Evolutionary conservation across 2,888 invertebrate genomes (phyloP), one percentile per base, ranked within the genome.

Genomic region (Himalopsyche japonica): DNA sequence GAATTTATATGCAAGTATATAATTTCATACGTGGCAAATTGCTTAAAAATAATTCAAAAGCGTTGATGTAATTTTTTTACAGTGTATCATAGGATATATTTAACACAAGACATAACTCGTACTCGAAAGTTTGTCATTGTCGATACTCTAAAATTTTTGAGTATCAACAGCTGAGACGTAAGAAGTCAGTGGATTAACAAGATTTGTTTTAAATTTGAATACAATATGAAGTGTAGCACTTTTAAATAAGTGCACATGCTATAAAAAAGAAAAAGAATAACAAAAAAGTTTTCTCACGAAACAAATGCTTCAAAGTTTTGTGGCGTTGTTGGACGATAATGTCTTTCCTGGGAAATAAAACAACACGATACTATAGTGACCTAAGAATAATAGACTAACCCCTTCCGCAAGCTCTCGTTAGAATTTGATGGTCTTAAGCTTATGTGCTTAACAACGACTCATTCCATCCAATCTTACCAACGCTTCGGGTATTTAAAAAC

Each of bases 401-500:
- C 43, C 27, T 30, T 34, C 34, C 20, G 20, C n/a, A 47, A 34
- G 57, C 7, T 37, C 78, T 83, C 47, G 80, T 32, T 49, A 80
- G 76, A 47, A 84, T 84, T 81, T 84, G 81, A 84, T 81, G 64
- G 76, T 80, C 32, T 57, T 12, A 34, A 76, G 84, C 82, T 78
- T 81, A 84, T 84, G 43, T 77, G 78, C 32, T 84, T 48, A 48
- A 48, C 70, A 48, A 76, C 80, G 48, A 81, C 70, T 78, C 76
- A 85, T 81, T 83, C 47, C 77, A 30, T 80, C 80, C 80, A 85
- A 82, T 82, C 80, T 78, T 20, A 32, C 37, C 30, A 27, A 81
- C 76, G 85, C 82, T 83, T 70, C 47, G 81, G 70, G 85, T 80
- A 76, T 85, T 85, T 83, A 85, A 85, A 85, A 85, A 83, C 85